Conservation (phyloP, 2,113 vertebrate species). For the Verasper variegatus region DNA sequence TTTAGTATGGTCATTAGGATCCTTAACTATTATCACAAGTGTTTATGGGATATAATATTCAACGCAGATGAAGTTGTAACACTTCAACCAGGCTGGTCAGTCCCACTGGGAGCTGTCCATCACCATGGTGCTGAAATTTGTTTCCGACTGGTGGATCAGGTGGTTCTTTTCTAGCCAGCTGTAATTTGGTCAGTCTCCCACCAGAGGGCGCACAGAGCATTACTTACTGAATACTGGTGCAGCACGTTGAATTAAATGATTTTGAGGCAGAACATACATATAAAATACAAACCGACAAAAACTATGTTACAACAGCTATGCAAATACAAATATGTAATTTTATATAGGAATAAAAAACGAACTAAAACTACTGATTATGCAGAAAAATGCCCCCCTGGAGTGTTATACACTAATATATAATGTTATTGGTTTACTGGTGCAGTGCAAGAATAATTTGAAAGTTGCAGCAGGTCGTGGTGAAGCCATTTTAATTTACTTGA, state of each 20-base stretch:
- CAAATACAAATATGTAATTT: no score
- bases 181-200: conserved; percentile 14
- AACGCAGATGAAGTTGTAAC: neutral
- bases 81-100: neutral
- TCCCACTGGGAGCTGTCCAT: conserved; percentile 55
- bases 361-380: neutral
- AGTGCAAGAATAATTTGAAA: no score
- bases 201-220: conserved; percentile 43
- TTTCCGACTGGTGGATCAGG: neutral
- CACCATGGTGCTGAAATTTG: conserved; percentile 60
- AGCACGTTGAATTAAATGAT: neutral
- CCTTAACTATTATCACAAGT: neutral
- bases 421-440: no score
- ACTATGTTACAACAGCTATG: neutral
- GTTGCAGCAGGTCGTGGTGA: no score
- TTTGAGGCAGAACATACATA: neutral
- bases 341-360: no score
- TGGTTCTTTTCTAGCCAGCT: neutral
- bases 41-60: no score
- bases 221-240: neutral
- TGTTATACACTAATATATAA: no score
- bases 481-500: no score
- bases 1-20: neutral
- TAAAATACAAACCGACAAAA: neutral
- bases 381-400: neutral